Percentiles rank a stretch among this genome's conserved stretches.
phyloP scores from a whole-genome alignment of 2,113 vertebrate species.

The Mystacornis crossleyi region DNA sequence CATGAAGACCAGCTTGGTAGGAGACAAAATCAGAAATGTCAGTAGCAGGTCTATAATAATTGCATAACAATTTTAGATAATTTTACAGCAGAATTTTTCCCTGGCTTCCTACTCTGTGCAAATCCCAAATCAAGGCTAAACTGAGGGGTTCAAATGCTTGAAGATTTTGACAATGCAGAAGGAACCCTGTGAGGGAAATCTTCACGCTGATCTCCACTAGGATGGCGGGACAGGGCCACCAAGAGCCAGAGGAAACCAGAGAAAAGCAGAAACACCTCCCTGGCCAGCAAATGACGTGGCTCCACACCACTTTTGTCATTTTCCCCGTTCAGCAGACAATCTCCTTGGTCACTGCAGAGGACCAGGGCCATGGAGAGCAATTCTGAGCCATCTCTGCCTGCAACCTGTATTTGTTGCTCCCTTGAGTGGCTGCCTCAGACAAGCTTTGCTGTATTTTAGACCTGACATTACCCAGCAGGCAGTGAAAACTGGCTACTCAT shows the following conservation, averaged over 20 bases:
- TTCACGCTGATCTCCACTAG: accelerated
- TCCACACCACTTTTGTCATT: neutral
- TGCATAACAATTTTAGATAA: neutral
- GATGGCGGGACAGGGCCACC: neutral
- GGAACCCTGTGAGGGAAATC: neutral
- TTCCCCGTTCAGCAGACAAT: neutral
- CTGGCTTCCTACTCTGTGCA: neutral
- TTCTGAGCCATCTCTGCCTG: neutral
- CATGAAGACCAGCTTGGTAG: neutral
- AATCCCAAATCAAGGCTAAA: neutral
- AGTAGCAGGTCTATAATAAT: neutral
- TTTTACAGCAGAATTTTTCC: neutral
- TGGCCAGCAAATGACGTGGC: accelerated
- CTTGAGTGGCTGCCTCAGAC: slow-evolving; percentile 31
- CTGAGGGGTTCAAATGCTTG: accelerated
- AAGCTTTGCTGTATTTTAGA: slow-evolving; percentile 64
- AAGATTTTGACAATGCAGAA: neutral
- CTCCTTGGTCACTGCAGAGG: slow-evolving; percentile 21
- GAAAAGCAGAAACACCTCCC: neutral
- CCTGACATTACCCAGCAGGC: slow-evolving; percentile 69
- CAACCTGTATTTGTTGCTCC: slow-evolving; percentile 7
- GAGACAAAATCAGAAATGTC: neutral
- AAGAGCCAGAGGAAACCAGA: neutral
- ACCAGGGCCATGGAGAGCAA: neutral
- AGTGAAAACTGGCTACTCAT: slow-evolving; percentile 57